Evolutionary conservation across 2,888 invertebrate species (phyloP).

Genomic region (Andrena dorsata): DNA sequence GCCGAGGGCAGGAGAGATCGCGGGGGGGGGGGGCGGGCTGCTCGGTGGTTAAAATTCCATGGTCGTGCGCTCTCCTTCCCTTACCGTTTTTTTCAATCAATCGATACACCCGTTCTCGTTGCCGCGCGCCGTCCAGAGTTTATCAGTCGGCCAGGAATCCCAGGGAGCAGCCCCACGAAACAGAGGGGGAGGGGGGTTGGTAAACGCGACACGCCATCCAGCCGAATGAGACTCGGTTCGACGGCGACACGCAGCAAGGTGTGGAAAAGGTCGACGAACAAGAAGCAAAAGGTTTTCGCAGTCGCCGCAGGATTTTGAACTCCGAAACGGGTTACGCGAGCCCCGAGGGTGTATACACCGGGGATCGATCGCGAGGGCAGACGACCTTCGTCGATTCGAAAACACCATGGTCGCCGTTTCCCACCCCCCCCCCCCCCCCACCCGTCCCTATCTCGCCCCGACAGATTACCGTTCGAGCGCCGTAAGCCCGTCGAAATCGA

Average conservation of each 20-base stretch:
- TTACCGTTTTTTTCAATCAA: constrained; percentile 6
- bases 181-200: not conserved
- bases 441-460: constrained; percentile 2
- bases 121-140: constrained; percentile 6
- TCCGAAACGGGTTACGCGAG: constrained; percentile 3
- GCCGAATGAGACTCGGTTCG: not conserved
- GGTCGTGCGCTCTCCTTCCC: not conserved
- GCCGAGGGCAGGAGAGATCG: constrained; percentile 30
- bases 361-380: constrained; percentile 33
- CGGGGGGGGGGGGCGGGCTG: not conserved
- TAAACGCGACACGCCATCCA: constrained; percentile 7
- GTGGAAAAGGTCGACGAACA: not conserved
- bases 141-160: constrained; percentile 9
- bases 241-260: not conserved
- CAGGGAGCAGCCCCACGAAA: no score
- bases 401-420: constrained; percentile 25
- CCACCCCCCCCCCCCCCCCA: no score
- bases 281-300: constrained; percentile 7
- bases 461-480: constrained; percentile 49
- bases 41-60: not conserved
- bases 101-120: not conserved
- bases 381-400: constrained; percentile 41
- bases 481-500: constrained; percentile 62
- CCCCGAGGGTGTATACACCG: not conserved
- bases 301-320: constrained; percentile 9